These are phyloP conservation scores for Hofmannophila pseudospretella DNA, from an alignment of 2,888 invertebrate species.

Conservation along the genomic window DNA sequence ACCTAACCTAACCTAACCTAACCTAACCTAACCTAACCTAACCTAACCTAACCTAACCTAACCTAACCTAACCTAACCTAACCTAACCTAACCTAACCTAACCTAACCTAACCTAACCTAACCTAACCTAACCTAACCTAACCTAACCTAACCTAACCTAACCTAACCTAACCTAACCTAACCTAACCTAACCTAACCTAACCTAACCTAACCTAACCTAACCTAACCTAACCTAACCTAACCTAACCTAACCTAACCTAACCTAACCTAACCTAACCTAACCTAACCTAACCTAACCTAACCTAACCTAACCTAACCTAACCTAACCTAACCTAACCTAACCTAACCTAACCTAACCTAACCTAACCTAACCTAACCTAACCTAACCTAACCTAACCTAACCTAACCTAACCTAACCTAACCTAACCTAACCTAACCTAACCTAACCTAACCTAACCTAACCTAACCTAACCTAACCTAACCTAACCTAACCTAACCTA, in stretches of 20 bases:
- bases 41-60: no score
- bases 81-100: no score
- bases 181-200: slow-evolving; percentile 12
- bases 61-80: no score
- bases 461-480: slow-evolving; percentile 12
- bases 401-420: slow-evolving; percentile 19
- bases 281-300: slow-evolving; percentile 15
- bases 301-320: slow-evolving; percentile 18
- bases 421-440: no score
- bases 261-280: slow-evolving; percentile 13
- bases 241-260: slow-evolving; percentile 13
- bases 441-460: slow-evolving; percentile 8
- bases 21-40: slow-evolving; percentile 13
- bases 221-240: no score
- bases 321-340: slow-evolving; percentile 17
- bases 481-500: slow-evolving; percentile 14
- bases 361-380: no score
- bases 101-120: no score
- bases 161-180: no score
- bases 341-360: slow-evolving; percentile 20
- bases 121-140: no score
- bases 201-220: no score
- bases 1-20: no score
- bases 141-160: no score
- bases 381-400: slow-evolving; percentile 17